Percentiles rank a stretch among this genome's conserved stretches.
These are phyloP conservation scores for Mormyrus iriodes DNA, from an alignment of 2,113 vertebrate genomes.

Conservation along the genomic window DNA sequence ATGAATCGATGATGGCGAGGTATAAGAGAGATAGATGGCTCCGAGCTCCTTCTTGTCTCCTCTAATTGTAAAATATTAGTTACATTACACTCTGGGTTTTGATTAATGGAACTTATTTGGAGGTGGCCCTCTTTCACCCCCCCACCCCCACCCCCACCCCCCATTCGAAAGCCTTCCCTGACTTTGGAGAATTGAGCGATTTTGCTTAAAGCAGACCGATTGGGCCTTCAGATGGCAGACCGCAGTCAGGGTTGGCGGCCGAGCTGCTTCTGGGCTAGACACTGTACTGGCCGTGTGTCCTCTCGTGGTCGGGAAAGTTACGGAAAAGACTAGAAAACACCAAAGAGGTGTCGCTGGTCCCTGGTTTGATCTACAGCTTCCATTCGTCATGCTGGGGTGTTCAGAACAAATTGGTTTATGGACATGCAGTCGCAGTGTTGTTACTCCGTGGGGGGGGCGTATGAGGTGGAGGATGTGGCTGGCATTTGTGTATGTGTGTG, in stretches of 20 bases:
- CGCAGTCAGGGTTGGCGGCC: conserved; percentile 51
- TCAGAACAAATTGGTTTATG: background rate
- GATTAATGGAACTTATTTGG: conserved; percentile 99
- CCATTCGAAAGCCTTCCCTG: conserved; percentile 83
- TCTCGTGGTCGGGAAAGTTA: background rate
- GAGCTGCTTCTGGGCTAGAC: conserved; percentile 1
- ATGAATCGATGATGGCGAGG: conserved; percentile 99
- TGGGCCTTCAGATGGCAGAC: conserved; percentile 70
- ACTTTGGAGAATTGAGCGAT: conserved; percentile 97
- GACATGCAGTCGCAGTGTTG: background rate
- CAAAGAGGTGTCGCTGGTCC: background rate
- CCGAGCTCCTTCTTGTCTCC: conserved; percentile 97
- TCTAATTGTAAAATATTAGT: conserved; percentile 99
- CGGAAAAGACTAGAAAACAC: background rate
- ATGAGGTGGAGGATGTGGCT: background rate
- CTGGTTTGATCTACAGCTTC: background rate
- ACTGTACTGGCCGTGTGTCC: background rate
- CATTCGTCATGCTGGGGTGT: background rate
- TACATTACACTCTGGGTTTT: conserved; percentile 99
- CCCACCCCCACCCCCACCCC: conserved; percentile 67
- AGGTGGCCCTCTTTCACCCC: conserved; percentile 83
- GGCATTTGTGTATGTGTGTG: background rate
- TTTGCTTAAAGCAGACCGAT: conserved; percentile 96
- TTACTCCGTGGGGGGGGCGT: background rate
- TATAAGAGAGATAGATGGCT: conserved; percentile 99